Evolutionary conservation across 1,140 invertebrate genomes (phyloP).

Genomic region (Sitobion miscanthi): DNA sequence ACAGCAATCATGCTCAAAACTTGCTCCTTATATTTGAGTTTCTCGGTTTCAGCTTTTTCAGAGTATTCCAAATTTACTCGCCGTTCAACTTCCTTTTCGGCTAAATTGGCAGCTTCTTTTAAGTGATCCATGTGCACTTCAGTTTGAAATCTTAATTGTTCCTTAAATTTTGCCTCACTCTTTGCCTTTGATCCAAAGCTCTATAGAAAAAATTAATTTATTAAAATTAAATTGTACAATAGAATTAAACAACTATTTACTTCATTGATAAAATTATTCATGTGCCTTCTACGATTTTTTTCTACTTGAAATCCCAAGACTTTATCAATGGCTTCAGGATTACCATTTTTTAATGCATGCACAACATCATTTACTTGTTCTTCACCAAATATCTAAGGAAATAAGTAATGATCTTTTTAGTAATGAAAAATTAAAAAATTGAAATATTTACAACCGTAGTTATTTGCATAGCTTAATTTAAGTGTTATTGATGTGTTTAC

Average conservation of each 20-base stretch:
- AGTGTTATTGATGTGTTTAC: neutral
- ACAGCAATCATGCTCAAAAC: constrained; percentile 81
- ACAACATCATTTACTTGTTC: constrained; percentile 70
- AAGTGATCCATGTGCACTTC: constrained; percentile 85
- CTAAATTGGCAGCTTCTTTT: constrained; percentile 73
- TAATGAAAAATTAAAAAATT: neutral
- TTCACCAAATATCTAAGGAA: constrained; percentile 70
- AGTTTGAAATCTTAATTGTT: constrained; percentile 78
- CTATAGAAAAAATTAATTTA: constrained; percentile 63
- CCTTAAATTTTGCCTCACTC: constrained; percentile 76
- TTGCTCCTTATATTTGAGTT: constrained; percentile 76
- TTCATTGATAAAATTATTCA: constrained; percentile 67
- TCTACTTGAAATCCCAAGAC: constrained; percentile 67
- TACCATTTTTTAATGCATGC: constrained; percentile 64
- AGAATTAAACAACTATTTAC: constrained; percentile 60
- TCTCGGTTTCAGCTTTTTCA: constrained; percentile 74
- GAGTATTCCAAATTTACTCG: constrained; percentile 71
- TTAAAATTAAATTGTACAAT: neutral
- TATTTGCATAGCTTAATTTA: neutral
- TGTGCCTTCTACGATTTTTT: constrained; percentile 66
- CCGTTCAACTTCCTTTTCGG: constrained; percentile 74
- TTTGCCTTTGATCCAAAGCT: constrained; percentile 70
- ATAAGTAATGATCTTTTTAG: neutral
- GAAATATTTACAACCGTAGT: neutral
- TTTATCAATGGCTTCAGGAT: constrained; percentile 64